A percentile compares a stretch with the other conserved stretches of the same genome.
Conservation (phyloP, 2,888 invertebrate species). For the Calliopum simillimum region DNA sequence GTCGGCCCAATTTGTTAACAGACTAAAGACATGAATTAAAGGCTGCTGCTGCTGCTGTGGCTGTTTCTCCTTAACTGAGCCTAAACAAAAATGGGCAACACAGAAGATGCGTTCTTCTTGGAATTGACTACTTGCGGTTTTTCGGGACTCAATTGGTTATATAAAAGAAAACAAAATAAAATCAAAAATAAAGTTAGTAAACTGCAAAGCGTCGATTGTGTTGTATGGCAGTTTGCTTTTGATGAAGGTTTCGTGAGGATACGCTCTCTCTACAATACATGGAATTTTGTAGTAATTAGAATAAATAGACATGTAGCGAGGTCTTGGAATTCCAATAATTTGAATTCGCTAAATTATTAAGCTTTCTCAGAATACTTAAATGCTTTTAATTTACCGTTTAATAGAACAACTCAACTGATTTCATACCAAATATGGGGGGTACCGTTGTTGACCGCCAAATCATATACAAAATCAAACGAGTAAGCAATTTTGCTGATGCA, state of each 20-base stretch:
- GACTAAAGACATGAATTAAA: constrained; percentile 20
- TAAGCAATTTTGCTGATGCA: background rate
- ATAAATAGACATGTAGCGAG: too few species aligned
- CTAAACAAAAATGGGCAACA: constrained; percentile 47
- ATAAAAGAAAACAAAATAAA: background rate
- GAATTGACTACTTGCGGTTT: constrained; percentile 61
- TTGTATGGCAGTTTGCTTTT: background rate
- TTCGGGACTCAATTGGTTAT: constrained; percentile 41
- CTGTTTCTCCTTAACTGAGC: constrained; percentile 11
- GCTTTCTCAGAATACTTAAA: too few species aligned
- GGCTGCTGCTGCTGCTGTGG: constrained; percentile 17
- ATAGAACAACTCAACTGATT: background rate
- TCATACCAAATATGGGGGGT: background rate
- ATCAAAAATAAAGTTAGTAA: background rate
- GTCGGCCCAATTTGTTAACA: background rate
- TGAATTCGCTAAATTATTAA: too few species aligned
- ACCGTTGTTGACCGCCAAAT: background rate
- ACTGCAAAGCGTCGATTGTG: constrained; percentile 12
- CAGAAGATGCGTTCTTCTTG: constrained; percentile 59
- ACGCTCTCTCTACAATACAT: background rate
- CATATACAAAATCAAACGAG: background rate
- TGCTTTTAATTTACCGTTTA: too few species aligned
- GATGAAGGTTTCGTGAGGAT: constrained; percentile 1
- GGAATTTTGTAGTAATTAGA: background rate
- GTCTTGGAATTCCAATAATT: too few species aligned